A percentile compares a stretch with the other conserved stretches of the same genome.
These are phyloP conservation scores for Engystomops pustulosus DNA, from an alignment of 2,113 vertebrate genomes.

Conservation along the genomic window DNA sequence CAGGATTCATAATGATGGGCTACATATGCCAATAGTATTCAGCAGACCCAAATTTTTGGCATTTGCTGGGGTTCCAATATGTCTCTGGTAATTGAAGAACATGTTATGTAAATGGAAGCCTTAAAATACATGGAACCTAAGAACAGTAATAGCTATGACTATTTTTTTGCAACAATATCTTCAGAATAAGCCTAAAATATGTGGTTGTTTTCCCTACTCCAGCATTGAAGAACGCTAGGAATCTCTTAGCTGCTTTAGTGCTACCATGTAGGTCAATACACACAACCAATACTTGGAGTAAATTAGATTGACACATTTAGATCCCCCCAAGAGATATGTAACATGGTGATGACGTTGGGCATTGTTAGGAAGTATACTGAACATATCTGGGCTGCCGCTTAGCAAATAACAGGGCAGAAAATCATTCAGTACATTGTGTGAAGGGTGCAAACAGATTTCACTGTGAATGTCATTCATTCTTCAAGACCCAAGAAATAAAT, in stretches of 20 bases:
- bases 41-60: too few relatives aligned
- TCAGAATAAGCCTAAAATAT: too few relatives aligned
- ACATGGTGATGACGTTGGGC: neutral
- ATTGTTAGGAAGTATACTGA: neutral
- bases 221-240: neutral
- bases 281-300: neutral
- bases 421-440: neutral
- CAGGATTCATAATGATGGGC: too few relatives aligned
- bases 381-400: neutral
- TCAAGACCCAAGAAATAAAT: neutral
- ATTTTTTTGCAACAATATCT: too few relatives aligned
- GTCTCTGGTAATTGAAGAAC: too few relatives aligned
- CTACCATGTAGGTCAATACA: neutral
- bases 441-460: neutral
- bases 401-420: neutral
- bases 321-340: neutral
- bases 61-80: too few relatives aligned
- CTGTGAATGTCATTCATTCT: neutral
- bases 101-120: too few relatives aligned
- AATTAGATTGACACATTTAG: neutral
- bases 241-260: neutral
- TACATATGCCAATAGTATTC: too few relatives aligned
- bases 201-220: too few relatives aligned
- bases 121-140: too few relatives aligned
- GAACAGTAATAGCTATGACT: too few relatives aligned